A percentile compares a stretch with the other conserved stretches of the same genome.
phyloP scores from a whole-genome alignment of 1,140 invertebrate genomes.

The Drosophila bipectinata region DNA sequence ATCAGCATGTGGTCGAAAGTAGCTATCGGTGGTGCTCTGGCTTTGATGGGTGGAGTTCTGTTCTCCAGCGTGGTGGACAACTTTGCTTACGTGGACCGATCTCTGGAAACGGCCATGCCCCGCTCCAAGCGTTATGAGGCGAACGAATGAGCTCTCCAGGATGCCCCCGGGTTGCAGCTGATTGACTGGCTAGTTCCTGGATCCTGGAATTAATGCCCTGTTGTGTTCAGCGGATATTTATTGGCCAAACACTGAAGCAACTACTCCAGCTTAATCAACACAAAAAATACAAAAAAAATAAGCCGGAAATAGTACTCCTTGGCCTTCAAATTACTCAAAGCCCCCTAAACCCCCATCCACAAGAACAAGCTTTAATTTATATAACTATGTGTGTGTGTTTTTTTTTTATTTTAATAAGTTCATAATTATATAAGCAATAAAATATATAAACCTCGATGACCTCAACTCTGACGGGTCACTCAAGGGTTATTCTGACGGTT shows the following conservation, averaged over 20 bases:
- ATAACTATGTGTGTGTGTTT: conserved; percentile 10
- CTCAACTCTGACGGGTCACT: neutral
- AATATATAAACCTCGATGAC: neutral
- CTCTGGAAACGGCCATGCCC: conserved; percentile 66
- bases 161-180: neutral
- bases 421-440: conserved; percentile 21
- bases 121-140: conserved; percentile 36
- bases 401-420: conserved; percentile 12
- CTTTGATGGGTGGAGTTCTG: conserved; percentile 58
- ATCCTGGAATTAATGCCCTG: neutral
- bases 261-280: too few species aligned
- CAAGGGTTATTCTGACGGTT: too few species aligned
- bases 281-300: too few species aligned
- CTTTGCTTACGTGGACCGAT: conserved; percentile 70
- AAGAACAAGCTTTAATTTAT: conserved; percentile 26
- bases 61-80: conserved; percentile 61
- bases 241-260: too few species aligned
- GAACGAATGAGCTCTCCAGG: conserved; percentile 28
- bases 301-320: too few species aligned
- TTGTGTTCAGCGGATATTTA: neutral
- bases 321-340: too few species aligned
- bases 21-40: conserved; percentile 56
- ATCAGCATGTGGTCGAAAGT: conserved; percentile 66
- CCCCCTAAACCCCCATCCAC: conserved; percentile 1
- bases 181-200: neutral